A percentile compares a stretch with the other conserved stretches of the same genome.
phyloP scores from a whole-genome alignment of 53 echinoderm and acorn worm species.

The Paracentrotus lividus region DNA sequence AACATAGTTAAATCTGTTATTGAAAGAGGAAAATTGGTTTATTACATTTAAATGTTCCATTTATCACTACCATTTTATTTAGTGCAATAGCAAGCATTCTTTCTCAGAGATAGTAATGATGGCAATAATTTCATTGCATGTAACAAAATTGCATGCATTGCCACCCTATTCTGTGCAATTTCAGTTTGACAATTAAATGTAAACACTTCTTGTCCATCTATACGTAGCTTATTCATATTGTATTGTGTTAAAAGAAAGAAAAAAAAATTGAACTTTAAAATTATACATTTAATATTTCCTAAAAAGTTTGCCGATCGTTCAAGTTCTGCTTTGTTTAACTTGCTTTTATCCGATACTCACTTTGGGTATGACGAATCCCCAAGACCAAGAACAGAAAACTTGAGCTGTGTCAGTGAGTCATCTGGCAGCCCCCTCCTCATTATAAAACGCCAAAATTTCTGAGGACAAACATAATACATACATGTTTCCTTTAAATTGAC shows the following conservation, averaged over 20 bases:
- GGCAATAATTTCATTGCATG: no score
- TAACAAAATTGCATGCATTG: no score
- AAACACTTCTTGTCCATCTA: no score
- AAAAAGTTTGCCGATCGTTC: no score
- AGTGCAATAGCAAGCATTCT: background rate
- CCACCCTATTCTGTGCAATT: no score
- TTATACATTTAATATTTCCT: no score
- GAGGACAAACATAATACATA: background rate
- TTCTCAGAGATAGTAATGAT: background rate
- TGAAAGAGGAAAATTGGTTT: background rate
- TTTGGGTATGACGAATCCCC: constrained; percentile 98
- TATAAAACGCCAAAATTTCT: constrained; percentile 97
- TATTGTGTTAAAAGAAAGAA: no score
- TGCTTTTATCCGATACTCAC: constrained; percentile 63
- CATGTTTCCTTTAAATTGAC: background rate
- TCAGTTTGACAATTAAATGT: no score
- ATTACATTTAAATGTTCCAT: background rate
- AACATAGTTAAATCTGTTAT: constrained; percentile 90
- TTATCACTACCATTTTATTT: background rate
- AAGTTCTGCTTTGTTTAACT: background rate
- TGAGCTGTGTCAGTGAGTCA: constrained; percentile 81
- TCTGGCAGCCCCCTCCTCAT: constrained; percentile 85
- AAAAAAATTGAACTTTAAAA: no score
- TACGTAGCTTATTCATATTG: no score
- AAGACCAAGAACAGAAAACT: constrained; percentile 92